Percentiles rank a stretch among this genome's conserved stretches.
Conservation (phyloP, 1,140 invertebrate genomes). For the Drosophila serrata region DNA sequence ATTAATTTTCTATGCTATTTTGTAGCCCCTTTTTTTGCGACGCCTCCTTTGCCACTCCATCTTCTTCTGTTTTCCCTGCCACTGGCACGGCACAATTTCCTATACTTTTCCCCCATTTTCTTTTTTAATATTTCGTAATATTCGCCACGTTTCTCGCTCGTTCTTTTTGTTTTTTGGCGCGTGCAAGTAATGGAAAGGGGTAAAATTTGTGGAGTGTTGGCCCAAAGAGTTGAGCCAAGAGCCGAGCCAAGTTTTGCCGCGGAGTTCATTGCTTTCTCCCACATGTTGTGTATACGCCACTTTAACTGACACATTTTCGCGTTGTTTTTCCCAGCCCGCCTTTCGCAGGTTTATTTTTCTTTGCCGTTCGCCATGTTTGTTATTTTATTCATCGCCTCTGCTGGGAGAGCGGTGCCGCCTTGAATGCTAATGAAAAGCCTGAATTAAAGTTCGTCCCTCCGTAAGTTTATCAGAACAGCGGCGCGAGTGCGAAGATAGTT, state of each 20-base stretch:
- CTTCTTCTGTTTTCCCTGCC: conserved; percentile 18
- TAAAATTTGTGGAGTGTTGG: conserved; percentile 11
- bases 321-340: conserved; percentile 30
- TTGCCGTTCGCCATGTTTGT: conserved; percentile 46
- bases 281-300: conserved; percentile 47
- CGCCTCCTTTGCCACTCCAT: conserved; percentile 22
- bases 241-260: conserved; percentile 52
- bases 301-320: conserved; percentile 70
- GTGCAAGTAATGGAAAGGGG: conserved; percentile 54
- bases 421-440: conserved; percentile 61
- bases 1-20: conserved; percentile 84
- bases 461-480: conserved; percentile 10
- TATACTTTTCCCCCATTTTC: conserved; percentile 48
- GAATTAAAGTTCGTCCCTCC: conserved; percentile 37
- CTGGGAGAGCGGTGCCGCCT: conserved; percentile 33
- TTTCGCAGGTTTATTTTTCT: conserved; percentile 38
- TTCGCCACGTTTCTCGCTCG: conserved; percentile 46
- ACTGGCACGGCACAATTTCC: conserved; percentile 48
- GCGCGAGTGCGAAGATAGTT: conserved; percentile 17
- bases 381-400: conserved; percentile 54
- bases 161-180: conserved; percentile 47
- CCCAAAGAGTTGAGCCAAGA: conserved; percentile 58
- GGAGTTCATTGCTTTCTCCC: conserved; percentile 57
- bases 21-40: conserved; percentile 60
- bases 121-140: conserved; percentile 78